phyloP scores from a whole-genome alignment of 2,888 invertebrate species.

The Athalia rosae region DNA sequence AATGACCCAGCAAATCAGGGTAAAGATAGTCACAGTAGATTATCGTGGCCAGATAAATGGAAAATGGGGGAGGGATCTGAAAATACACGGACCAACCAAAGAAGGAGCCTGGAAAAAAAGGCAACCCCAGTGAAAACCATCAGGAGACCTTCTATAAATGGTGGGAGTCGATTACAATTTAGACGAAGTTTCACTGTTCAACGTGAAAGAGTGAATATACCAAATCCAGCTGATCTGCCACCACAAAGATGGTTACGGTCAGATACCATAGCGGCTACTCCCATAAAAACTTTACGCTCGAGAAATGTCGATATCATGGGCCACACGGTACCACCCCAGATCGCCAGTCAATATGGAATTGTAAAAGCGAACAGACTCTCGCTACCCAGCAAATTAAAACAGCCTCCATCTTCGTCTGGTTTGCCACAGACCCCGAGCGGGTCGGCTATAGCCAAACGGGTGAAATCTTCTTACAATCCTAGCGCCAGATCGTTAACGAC shows the following conservation, averaged over 20 bases:
- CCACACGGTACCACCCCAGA: constrained; percentile 67
- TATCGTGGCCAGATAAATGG: constrained; percentile 61
- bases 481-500: constrained; percentile 67
- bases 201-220: constrained; percentile 51
- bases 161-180: constrained; percentile 63
- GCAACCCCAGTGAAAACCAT: constrained; percentile 68
- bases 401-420: constrained; percentile 46
- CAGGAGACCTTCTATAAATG: constrained; percentile 67
- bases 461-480: constrained; percentile 67
- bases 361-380: constrained; percentile 65
- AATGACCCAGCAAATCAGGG: constrained; percentile 73
- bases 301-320: constrained; percentile 71
- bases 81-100: constrained; percentile 59
- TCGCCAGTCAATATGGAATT: constrained; percentile 66
- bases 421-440: constrained; percentile 44
- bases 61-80: constrained; percentile 23
- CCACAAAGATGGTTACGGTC: constrained; percentile 72
- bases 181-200: constrained; percentile 63
- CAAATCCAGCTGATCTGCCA: constrained; percentile 55
- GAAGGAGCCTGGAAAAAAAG: constrained; percentile 69
- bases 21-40: constrained; percentile 62
- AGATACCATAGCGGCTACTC: constrained; percentile 71
- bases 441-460: constrained; percentile 65
- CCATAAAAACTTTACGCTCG: constrained; percentile 71
- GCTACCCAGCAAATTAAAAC: constrained; percentile 63